Percentiles rank a stretch among this genome's conserved stretches.
phyloP scores from a whole-genome alignment of 2,113 vertebrate genomes.

The Oreochromis aureus region DNA sequence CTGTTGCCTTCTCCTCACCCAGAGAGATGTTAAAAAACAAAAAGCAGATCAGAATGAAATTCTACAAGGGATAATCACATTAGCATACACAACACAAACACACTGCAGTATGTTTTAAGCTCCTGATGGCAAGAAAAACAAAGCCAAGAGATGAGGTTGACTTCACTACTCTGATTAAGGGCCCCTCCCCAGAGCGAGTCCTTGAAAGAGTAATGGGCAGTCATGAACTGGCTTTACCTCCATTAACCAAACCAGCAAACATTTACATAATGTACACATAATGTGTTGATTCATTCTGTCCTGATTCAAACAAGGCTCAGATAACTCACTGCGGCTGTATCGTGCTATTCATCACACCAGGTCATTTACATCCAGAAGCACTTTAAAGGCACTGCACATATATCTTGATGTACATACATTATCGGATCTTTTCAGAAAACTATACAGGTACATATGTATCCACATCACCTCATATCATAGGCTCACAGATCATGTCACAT shows the following conservation, averaged over 20 bases:
- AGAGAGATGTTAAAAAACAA: background rate
- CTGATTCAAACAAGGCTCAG: slow-evolving; percentile 53
- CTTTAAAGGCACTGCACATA: slow-evolving; percentile 33
- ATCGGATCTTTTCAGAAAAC: slow-evolving; percentile 26
- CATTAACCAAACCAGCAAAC: slow-evolving; percentile 63
- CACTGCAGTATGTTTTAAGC: slow-evolving; percentile 3
- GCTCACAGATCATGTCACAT: background rate
- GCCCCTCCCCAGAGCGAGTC: slow-evolving; percentile 30
- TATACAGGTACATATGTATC: background rate
- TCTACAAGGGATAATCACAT: slow-evolving; percentile 24
- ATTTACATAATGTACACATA: slow-evolving; percentile 72
- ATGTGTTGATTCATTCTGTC: slow-evolving; percentile 63
- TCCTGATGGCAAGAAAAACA: slow-evolving; percentile 30
- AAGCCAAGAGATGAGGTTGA: slow-evolving; percentile 14
- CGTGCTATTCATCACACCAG: slow-evolving; percentile 51
- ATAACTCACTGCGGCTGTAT: slow-evolving; percentile 45
- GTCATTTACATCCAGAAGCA: slow-evolving; percentile 66
- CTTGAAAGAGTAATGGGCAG: slow-evolving; percentile 68
- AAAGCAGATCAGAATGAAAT: slow-evolving; percentile 13
- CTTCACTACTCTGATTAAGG: slow-evolving; percentile 44
- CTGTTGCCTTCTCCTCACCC: background rate
- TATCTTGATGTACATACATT: slow-evolving; percentile 48
- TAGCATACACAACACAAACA: slow-evolving; percentile 30
- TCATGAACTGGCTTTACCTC: slow-evolving; percentile 58
- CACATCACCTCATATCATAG: background rate